Evolutionary conservation across 2,888 invertebrate species (phyloP), one percentile per base, ranked within the genome.

Genomic region (Drosophila robusta): DNA sequence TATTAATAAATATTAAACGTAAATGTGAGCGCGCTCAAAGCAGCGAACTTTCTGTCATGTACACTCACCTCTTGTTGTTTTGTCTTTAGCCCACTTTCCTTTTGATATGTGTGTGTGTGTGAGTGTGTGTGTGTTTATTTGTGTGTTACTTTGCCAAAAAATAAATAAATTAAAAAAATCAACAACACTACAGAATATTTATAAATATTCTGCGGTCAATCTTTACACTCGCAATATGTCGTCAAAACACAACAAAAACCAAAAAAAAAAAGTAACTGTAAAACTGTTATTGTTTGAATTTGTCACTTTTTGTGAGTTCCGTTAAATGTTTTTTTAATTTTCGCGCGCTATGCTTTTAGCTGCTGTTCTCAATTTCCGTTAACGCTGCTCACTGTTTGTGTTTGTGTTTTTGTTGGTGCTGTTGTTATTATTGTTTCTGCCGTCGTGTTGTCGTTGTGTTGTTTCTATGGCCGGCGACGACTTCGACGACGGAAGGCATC

Each of bases 391-490:
- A 51, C 64, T 46, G 32, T 12, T 45, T 60, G 29, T 39, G 29
- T 29, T 70, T 50, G n/a, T 52, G 34, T 52, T 44, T 11, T 47
- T 51, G 8, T 34, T 49, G 38, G 45, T 71, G 8, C 8, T 61
- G 8, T 66, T 63, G 26, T 60, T 67, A 47, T 18, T 61, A 54
- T 60, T 67, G 56, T 49, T 49, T 62, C 16, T 50, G 75, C 47
- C 70, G 74, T 70, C 75, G 66, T 64, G 66, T 68, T 68, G 68
- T 63, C 62, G 72, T 61, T 75, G 34, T 70, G 52, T 56, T 62
- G 54, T 70, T 65, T 68, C 22, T 50, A 44, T 62, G 75, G 77
- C 71, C 71, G 78, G 68, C 79, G 66, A 68, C 75, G 69, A 65
- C 80, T 66, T 64, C 80, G 61, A 69, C 80, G 47, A 63, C 66